phyloP scores from a whole-genome alignment of 2,888 invertebrate genomes.

The Amphipyra berbera region DNA sequence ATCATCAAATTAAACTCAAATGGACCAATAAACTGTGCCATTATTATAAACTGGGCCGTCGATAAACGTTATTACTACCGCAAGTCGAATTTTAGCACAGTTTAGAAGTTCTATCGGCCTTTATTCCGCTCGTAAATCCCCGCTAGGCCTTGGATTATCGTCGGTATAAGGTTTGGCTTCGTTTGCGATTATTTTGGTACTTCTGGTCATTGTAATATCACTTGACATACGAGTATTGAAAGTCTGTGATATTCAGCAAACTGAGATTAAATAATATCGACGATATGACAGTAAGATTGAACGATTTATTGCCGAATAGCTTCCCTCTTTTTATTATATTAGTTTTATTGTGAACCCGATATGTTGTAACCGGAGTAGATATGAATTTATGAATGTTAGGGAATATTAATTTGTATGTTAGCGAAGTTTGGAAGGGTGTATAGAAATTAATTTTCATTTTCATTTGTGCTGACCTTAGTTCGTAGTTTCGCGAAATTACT shows the following conservation, averaged over 20 bases:
- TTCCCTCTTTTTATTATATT: not conserved
- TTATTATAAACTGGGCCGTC: no score
- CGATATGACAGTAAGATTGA: not conserved
- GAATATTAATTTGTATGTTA: no score
- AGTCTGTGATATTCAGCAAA: not conserved
- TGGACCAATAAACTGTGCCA: no score
- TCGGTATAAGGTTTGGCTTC: not conserved
- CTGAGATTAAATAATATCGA: not conserved
- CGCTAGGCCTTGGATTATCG: no score
- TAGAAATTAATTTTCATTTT: no score
- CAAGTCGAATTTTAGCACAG: not conserved
- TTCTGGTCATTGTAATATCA: not conserved
- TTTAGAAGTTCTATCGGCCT: not conserved
- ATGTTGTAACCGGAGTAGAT: not conserved
- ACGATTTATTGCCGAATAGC: not conserved
- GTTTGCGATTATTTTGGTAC: slow-evolving; percentile 3
- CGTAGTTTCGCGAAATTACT: no score
- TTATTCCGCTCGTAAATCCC: no score
- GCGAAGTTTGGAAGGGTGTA: no score
- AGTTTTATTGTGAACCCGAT: not conserved
- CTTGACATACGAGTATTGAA: not conserved
- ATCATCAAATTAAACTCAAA: no score
- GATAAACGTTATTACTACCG: not conserved
- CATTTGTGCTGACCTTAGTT: no score
- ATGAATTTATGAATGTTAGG: no score